Evolutionary conservation across 2,113 vertebrate species (phyloP).

Genomic region (Morone saxatilis): DNA sequence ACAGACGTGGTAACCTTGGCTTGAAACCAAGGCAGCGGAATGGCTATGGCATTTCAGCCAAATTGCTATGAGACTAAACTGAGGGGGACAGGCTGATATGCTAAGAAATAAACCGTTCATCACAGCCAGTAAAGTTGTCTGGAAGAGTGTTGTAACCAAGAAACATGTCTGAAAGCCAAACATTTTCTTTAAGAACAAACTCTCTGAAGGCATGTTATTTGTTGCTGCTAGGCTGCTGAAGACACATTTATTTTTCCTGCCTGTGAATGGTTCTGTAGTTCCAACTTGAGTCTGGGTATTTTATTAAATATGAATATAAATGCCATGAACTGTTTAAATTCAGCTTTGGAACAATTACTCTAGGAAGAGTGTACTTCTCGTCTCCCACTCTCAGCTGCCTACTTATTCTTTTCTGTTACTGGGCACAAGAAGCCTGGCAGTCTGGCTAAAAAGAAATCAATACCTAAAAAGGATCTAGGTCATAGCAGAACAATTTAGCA

Average conservation of each 20-base stretch:
- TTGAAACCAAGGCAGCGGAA: background rate
- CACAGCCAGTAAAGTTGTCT: background rate
- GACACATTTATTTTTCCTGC: background rate
- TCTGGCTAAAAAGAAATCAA: constrained; percentile 27
- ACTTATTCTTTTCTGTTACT: background rate
- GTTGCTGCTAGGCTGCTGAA: background rate
- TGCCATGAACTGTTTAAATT: background rate
- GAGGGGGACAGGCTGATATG: background rate
- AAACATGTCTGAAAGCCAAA: background rate
- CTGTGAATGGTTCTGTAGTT: background rate
- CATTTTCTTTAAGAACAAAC: background rate
- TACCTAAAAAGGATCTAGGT: constrained; percentile 32
- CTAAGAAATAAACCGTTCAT: background rate
- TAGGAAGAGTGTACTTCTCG: background rate
- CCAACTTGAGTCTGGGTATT: background rate
- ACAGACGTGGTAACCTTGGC: background rate
- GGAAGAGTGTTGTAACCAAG: background rate
- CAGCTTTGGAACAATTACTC: background rate
- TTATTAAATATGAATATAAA: background rate
- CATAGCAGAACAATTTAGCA: background rate
- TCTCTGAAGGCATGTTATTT: background rate
- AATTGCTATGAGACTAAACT: background rate
- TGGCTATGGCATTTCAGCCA: background rate
- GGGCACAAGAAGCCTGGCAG: background rate
- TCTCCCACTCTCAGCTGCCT: background rate